A percentile compares a stretch with the other conserved stretches of the same genome.
Evolutionary conservation across 2,888 invertebrate genomes (phyloP).

Genomic region (Drosophila pseudotalamancana): DNA sequence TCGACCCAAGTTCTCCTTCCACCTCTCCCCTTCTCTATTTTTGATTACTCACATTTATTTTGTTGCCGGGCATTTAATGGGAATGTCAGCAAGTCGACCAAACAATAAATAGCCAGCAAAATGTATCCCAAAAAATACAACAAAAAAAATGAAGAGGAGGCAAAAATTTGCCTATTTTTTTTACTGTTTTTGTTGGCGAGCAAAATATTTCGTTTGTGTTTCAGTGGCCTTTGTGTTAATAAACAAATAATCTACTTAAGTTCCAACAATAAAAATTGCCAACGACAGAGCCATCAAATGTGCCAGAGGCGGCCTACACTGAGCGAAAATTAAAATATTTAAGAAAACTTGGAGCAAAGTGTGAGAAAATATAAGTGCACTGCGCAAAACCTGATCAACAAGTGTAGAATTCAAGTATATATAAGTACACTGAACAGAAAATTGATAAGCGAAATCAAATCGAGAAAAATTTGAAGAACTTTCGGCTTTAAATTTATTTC

Average conservation of each 20-base stretch:
- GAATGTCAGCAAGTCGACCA: conserved; percentile 69
- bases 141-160: neutral
- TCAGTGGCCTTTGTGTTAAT: conserved; percentile 71
- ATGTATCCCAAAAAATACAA: neutral
- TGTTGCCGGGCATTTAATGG: conserved; percentile 51
- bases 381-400: neutral
- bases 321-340: conserved; percentile 1
- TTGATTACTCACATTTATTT: conserved; percentile 50
- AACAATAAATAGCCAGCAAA: conserved; percentile 55
- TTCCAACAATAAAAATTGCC: conserved; percentile 54
- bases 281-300: conserved; percentile 67
- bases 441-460: too few species aligned
- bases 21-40: neutral
- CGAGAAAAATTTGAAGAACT: too few species aligned
- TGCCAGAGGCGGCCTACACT: conserved; percentile 33
- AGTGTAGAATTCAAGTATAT: too few species aligned
- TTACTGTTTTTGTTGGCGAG: too few species aligned
- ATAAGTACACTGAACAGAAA: too few species aligned
- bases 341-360: neutral
- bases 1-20: conserved; percentile 14
- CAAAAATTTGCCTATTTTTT: conserved; percentile 51
- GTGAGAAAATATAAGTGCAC: neutral
- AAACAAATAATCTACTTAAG: conserved; percentile 76
- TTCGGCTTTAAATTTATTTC: too few species aligned
- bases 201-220: conserved; percentile 26